Percentiles rank a stretch among this genome's conserved stretches.
These are phyloP conservation scores for Thamnophis elegans DNA, from an alignment of 2,797 vertebrate species.

Conservation along the genomic window DNA sequence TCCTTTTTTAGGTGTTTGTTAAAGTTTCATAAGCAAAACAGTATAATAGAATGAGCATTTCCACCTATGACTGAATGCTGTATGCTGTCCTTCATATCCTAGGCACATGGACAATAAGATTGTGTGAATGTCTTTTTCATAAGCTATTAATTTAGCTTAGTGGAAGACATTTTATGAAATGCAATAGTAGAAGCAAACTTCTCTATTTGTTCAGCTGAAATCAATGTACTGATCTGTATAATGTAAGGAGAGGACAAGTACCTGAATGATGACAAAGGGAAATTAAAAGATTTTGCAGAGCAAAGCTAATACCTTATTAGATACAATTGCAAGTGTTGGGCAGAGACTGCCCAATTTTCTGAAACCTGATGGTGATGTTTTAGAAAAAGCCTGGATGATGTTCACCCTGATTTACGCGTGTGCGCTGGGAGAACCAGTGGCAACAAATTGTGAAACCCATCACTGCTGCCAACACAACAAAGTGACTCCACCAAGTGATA, in stretches of 20 bases:
- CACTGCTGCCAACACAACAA: background rate
- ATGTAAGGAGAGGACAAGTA: background rate
- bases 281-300: background rate
- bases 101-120: background rate
- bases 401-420: too few relatives aligned
- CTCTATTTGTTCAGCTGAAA: background rate
- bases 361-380: too few relatives aligned
- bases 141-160: background rate
- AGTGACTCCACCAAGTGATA: background rate
- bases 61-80: background rate
- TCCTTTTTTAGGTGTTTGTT: background rate
- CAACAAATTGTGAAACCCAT: too few relatives aligned
- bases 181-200: background rate
- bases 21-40: background rate
- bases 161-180: background rate
- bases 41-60: background rate
- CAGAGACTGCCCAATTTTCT: background rate
- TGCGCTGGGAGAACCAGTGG: too few relatives aligned
- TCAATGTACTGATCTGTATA: background rate
- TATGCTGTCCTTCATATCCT: background rate
- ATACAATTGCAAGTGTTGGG: background rate
- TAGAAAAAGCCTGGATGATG: too few relatives aligned
- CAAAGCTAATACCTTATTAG: background rate
- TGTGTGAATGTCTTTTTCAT: background rate
- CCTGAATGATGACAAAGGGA: background rate